These are phyloP conservation scores for Drosophila hamatofila DNA, from an alignment of 2,888 invertebrate species.

Conservation along the genomic window DNA sequence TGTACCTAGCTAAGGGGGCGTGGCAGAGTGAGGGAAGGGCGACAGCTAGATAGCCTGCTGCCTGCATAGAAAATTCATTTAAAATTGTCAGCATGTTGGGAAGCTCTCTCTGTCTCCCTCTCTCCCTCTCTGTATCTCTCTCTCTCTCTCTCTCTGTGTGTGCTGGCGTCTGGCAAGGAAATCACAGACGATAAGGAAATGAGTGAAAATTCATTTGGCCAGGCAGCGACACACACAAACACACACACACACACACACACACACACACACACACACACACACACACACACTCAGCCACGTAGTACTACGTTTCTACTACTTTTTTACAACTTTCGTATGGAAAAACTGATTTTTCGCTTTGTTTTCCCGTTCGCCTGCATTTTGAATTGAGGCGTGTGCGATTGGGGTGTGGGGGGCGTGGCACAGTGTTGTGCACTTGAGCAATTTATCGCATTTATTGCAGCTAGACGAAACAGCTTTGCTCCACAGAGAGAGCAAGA, in stretches of 20 bases:
- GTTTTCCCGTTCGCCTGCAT: conserved; percentile 66
- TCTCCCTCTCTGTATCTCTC: not conserved
- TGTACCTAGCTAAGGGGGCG: not conserved
- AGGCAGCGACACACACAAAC: conserved; percentile 9
- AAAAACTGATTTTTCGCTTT: conserved; percentile 11
- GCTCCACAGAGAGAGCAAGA: conserved; percentile 8
- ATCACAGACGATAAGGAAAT: conserved; percentile 83
- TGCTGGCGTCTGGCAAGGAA: conserved; percentile 77
- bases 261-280: conserved; percentile 2
- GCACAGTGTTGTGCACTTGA: conserved; percentile 59
- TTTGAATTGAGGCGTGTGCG: conserved; percentile 37
- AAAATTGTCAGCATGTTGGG: conserved; percentile 65
- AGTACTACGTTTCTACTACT: conserved; percentile 42
- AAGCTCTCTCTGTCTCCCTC: not conserved
- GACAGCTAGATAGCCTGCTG: conserved; percentile 42
- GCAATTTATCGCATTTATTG: conserved; percentile 75
- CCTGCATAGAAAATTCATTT: conserved; percentile 81
- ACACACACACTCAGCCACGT: conserved; percentile 7
- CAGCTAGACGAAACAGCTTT: conserved; percentile 39
- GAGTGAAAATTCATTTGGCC: conserved; percentile 82
- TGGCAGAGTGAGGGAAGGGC: not conserved
- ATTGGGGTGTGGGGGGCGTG: not conserved
- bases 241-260: conserved; percentile 7
- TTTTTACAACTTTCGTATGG: conserved; percentile 10
- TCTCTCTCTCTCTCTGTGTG: conserved; percentile 12